These are phyloP conservation scores for Anableps anableps DNA, from an alignment of 2,797 vertebrate genomes.

Conservation along the genomic window DNA sequence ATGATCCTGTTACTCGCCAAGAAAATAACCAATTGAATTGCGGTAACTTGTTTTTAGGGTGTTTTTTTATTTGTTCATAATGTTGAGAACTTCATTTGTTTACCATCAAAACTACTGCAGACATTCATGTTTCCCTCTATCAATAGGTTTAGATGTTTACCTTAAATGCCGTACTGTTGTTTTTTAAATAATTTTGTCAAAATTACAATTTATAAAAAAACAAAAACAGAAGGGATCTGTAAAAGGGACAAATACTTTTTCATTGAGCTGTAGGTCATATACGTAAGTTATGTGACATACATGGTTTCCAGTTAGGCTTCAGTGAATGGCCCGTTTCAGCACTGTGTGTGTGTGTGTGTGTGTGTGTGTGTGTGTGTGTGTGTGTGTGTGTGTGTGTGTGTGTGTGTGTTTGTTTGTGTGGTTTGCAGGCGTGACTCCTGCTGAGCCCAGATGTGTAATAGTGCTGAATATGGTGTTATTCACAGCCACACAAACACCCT, in stretches of 20 bases:
- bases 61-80: neutral
- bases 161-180: neutral
- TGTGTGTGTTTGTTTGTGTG: constrained; percentile 65
- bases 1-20: neutral
- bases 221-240: neutral
- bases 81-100: neutral
- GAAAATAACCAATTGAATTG: neutral
- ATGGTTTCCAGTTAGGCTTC: constrained; percentile 31
- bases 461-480: constrained; percentile 62
- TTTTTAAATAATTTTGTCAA: neutral
- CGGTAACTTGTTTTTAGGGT: neutral
- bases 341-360: constrained; percentile 38
- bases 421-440: constrained; percentile 66
- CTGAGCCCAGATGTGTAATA: constrained; percentile 69
- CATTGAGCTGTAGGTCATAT: neutral
- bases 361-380: constrained; percentile 63
- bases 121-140: neutral
- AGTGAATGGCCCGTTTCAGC: constrained; percentile 70
- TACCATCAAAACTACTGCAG: neutral
- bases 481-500: constrained; percentile 53
- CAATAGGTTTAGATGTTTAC: neutral
- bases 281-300: constrained; percentile 23
- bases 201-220: neutral
- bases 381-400: constrained; percentile 56
- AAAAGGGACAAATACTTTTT: neutral